A percentile compares a stretch with the other conserved stretches of the same genome.
Conservation (phyloP, 2,113 vertebrate genomes). For the Eudyptes chrysolophus region DNA sequence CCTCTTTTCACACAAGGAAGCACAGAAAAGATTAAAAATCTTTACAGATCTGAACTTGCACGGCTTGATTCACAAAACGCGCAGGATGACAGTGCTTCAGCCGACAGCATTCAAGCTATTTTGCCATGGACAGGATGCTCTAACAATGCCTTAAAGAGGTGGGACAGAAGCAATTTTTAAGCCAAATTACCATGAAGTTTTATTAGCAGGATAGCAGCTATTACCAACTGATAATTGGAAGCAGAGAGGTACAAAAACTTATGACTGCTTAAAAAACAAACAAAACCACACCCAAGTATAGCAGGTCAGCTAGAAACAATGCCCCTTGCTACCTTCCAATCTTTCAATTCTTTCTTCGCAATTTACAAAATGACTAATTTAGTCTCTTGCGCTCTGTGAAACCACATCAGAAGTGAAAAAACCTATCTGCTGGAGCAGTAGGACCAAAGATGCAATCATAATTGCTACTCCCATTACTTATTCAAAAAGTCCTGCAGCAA, state of each 20-base stretch:
- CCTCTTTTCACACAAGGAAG: background rate
- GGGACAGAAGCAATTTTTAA: background rate
- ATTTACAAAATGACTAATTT: background rate
- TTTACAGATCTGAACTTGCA: background rate
- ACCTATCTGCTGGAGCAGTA: background rate
- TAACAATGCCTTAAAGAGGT: background rate
- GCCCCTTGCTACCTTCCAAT: background rate
- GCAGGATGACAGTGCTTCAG: background rate
- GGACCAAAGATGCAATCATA: background rate
- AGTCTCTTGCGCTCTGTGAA: background rate
- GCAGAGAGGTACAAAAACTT: background rate
- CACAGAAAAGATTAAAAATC: background rate
- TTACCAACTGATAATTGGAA: background rate
- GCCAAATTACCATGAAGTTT: background rate
- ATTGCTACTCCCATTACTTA: background rate
- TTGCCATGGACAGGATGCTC: background rate
- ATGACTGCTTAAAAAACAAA: background rate
- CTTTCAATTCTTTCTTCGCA: background rate
- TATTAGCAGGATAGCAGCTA: background rate
- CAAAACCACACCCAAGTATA: background rate
- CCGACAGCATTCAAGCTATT: background rate
- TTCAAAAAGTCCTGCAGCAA: background rate
- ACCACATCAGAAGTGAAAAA: background rate
- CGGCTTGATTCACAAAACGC: background rate
- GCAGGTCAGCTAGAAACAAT: background rate